Conservation (phyloP, 2,888 invertebrate species). For the Orchestes rusci region DNA sequence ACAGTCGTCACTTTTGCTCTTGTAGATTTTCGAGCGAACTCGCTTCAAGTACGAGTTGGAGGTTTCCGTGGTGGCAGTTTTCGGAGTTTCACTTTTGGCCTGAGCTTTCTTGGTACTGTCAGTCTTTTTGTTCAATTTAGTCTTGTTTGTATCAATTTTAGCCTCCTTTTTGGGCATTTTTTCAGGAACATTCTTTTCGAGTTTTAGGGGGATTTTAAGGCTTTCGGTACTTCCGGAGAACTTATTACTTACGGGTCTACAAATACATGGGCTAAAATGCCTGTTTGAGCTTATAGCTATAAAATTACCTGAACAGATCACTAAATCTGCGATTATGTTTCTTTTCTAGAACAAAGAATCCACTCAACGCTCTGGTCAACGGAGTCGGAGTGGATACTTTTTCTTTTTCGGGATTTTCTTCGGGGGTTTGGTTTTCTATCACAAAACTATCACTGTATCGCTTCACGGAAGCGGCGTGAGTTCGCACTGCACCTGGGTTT, state of each 20-base stretch:
- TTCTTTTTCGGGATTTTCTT: conserved; percentile 11
- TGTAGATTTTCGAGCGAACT: conserved; percentile 43
- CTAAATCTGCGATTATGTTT: conserved; percentile 39
- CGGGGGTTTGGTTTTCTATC: conserved; percentile 31
- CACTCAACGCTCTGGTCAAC: conserved; percentile 34
- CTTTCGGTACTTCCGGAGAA: conserved; percentile 35
- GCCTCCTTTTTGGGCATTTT: conserved; percentile 24
- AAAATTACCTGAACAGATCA: conserved; percentile 36
- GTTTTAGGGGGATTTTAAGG: conserved; percentile 31
- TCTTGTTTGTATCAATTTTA: conserved; percentile 19
- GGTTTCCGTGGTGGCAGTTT: conserved; percentile 19
- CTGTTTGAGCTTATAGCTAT: too few species aligned
- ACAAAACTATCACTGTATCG: conserved; percentile 43
- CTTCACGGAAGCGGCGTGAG: conserved; percentile 12
- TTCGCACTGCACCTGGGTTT: conserved; percentile 1
- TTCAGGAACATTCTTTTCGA: conserved; percentile 20
- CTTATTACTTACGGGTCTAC: conserved; percentile 24
- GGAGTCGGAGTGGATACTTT: conserved; percentile 20
- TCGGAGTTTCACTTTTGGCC: too few species aligned
- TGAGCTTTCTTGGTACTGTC: conserved; percentile 23
- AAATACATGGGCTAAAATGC: too few species aligned
- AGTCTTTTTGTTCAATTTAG: conserved; percentile 22
- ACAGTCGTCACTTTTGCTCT: conserved; percentile 34
- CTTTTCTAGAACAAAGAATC: conserved; percentile 34
- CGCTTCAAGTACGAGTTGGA: conserved; percentile 40